Conservation (phyloP, 2,797 vertebrate genomes). For the Ctenochaetus hawaiiensis region DNA sequence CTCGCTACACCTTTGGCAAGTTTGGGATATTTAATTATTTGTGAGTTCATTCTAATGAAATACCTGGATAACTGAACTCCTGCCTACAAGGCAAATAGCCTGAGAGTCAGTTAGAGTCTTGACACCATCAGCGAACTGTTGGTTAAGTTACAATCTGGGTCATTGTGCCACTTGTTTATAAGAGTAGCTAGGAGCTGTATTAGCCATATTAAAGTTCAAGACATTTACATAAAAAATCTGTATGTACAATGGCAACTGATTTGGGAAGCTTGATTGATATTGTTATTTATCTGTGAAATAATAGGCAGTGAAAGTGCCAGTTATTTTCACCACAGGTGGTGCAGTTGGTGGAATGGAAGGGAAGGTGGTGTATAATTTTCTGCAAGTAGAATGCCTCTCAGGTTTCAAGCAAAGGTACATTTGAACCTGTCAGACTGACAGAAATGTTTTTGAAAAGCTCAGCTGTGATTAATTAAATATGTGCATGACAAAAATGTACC, state of each 20-base stretch:
- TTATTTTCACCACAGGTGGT: slow-evolving; percentile 76
- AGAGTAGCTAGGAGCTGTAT: slow-evolving; percentile 36
- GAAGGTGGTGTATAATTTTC: slow-evolving; percentile 73
- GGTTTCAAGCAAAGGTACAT: slow-evolving; percentile 55
- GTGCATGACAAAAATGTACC: slow-evolving; percentile 48
- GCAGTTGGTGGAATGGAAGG: slow-evolving; percentile 66
- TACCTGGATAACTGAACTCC: slow-evolving; percentile 44
- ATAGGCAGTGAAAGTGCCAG: slow-evolving; percentile 64
- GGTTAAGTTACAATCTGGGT: slow-evolving; percentile 67
- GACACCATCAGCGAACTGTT: slow-evolving; percentile 54
- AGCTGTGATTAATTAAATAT: slow-evolving; percentile 64
- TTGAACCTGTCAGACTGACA: slow-evolving; percentile 55
- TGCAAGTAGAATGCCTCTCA: slow-evolving; percentile 65
- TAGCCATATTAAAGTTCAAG: slow-evolving; percentile 29
- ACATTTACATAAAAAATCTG: background rate
- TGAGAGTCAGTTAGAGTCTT: slow-evolving; percentile 50
- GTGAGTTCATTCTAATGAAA: slow-evolving; percentile 62
- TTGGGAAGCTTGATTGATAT: slow-evolving; percentile 58
- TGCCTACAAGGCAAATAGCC: slow-evolving; percentile 39
- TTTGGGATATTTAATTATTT: slow-evolving; percentile 66
- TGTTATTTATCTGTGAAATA: slow-evolving; percentile 64
- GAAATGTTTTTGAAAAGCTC: slow-evolving; percentile 54
- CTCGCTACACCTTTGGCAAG: slow-evolving; percentile 74
- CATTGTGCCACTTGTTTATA: slow-evolving; percentile 67
- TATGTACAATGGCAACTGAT: slow-evolving; percentile 33